A percentile compares a stretch with the other conserved stretches of the same genome.
These are phyloP conservation scores for Polydrusus pterygomalis DNA, from an alignment of 2,888 invertebrate genomes.

Conservation along the genomic window DNA sequence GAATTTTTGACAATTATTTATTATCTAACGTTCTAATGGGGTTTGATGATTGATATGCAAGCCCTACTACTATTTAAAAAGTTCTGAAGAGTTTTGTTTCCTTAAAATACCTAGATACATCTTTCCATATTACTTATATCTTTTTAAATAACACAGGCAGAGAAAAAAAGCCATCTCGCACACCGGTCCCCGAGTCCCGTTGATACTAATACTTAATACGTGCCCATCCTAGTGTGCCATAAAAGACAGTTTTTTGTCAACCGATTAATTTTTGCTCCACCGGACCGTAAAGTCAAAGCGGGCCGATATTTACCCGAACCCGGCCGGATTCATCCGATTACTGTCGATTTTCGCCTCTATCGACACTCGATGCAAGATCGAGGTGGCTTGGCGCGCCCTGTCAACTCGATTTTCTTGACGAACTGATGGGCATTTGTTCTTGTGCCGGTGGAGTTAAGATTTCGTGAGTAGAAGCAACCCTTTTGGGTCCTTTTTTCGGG, in stretches of 20 bases:
- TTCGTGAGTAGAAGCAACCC: conserved; percentile 57
- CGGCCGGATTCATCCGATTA: conserved; percentile 49
- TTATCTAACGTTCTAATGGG: too few species aligned
- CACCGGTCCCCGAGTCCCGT: conserved; percentile 40
- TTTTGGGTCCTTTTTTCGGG: conserved; percentile 46
- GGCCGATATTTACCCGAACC: conserved; percentile 60
- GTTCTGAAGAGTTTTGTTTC: too few species aligned
- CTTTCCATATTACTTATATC: background rate
- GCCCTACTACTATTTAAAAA: too few species aligned
- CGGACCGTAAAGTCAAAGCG: conserved; percentile 71
- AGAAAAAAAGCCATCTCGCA: background rate
- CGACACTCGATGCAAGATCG: conserved; percentile 28
- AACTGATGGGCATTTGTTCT: conserved; percentile 58
- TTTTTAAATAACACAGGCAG: conserved; percentile 4
- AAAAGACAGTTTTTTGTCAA: conserved; percentile 62
- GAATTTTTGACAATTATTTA: too few species aligned
- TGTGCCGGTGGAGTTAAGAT: conserved; percentile 58
- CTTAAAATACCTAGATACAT: too few species aligned
- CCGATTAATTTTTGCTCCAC: conserved; percentile 63
- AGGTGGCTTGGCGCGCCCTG: conserved; percentile 52
- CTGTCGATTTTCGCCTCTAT: conserved; percentile 59
- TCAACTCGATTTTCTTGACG: conserved; percentile 52
- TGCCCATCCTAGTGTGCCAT: conserved; percentile 61
- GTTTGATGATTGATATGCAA: too few species aligned
- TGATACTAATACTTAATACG: conserved; percentile 52